Percentiles rank a stretch among this genome's conserved stretches.
phyloP scores from a whole-genome alignment of 2,113 vertebrate species.

The Corapipo altera region DNA sequence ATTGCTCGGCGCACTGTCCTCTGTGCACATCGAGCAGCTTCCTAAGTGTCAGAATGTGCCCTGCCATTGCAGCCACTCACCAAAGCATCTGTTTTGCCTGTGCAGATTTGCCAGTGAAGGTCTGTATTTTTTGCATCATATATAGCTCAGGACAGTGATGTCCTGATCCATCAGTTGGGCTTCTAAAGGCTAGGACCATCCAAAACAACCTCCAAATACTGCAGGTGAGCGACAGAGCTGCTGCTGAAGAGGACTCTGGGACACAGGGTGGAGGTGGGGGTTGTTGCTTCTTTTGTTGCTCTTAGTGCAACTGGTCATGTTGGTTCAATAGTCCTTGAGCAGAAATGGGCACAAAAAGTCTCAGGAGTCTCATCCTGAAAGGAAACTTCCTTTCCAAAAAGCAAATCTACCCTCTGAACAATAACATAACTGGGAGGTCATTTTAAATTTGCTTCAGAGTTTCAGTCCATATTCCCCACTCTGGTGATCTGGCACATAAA shows the following conservation, averaged over 20 bases:
- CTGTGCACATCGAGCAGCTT: background rate
- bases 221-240: background rate
- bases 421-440: background rate
- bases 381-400: background rate
- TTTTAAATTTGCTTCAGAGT: background rate
- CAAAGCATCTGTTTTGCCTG: background rate
- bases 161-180: background rate
- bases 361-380: background rate
- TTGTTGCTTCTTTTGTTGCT: background rate
- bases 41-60: background rate
- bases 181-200: background rate
- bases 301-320: background rate
- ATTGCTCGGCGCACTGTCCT: background rate
- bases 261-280: fast-evolving
- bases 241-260: background rate
- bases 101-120: background rate
- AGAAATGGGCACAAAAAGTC: background rate
- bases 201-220: background rate
- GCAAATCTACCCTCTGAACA: background rate
- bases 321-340: background rate
- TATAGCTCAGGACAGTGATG: fast-evolving
- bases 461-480: background rate
- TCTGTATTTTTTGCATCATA: fast-evolving
- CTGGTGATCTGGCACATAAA: background rate
- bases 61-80: background rate